These are phyloP conservation scores for Pogoniulus pusillus DNA, from an alignment of 2,797 vertebrate species.

Conservation along the genomic window DNA sequence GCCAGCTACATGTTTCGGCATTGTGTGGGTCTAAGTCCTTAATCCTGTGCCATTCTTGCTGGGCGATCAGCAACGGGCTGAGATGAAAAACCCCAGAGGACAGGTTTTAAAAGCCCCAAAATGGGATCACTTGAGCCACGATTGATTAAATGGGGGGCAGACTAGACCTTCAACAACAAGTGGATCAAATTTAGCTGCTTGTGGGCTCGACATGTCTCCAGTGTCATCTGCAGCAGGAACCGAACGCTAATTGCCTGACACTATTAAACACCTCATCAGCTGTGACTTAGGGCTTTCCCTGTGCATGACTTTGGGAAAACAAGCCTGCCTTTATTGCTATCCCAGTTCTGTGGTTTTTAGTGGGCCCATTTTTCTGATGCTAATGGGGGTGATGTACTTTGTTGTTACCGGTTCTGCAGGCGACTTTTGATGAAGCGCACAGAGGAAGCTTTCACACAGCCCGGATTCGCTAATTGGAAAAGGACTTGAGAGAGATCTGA, in stretches of 20 bases:
- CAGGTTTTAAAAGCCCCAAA: slow-evolving; percentile 32
- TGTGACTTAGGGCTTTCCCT: slow-evolving; percentile 27
- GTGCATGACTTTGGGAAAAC: slow-evolving; percentile 41
- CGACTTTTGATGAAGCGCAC: slow-evolving; percentile 5
- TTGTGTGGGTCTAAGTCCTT: slow-evolving; percentile 49
- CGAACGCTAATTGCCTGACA: slow-evolving; percentile 53
- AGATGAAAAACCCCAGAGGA: slow-evolving; percentile 16
- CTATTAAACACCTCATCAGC: slow-evolving; percentile 38
- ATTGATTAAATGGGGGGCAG: slow-evolving; percentile 35
- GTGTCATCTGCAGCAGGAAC: slow-evolving; percentile 4
- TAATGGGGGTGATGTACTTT: slow-evolving; percentile 20
- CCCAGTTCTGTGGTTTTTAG: slow-evolving; percentile 22
- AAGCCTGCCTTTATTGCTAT: slow-evolving; percentile 46
- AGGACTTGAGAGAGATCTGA: slow-evolving; percentile 49
- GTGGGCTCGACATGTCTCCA: neutral
- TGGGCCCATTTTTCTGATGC: neutral
- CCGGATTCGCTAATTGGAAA: slow-evolving; percentile 58
- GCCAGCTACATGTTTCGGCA: slow-evolving; percentile 4
- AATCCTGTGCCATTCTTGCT: slow-evolving; percentile 33
- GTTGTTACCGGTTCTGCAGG: neutral
- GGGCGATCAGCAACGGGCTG: neutral
- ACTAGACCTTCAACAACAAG: slow-evolving; percentile 11
- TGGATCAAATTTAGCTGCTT: slow-evolving; percentile 29
- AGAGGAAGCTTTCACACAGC: slow-evolving; percentile 42
- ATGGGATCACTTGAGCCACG: neutral